Evolutionary conservation across 1,140 invertebrate genomes (phyloP).

Genomic region (Steinernema feltiae): DNA sequence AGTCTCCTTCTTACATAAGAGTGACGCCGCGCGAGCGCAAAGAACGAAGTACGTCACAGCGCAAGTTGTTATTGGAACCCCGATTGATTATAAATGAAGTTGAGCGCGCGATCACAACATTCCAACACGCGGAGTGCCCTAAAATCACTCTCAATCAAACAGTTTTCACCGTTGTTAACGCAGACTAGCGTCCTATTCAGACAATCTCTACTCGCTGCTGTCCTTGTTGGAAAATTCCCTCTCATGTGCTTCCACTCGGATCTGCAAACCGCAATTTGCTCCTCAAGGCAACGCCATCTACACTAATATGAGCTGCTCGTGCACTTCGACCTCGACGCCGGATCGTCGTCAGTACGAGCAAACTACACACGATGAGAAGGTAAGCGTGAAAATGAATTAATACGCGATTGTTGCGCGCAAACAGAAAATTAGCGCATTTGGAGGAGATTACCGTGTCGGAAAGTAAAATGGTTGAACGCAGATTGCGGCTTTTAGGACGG

Average conservation of each 20-base stretch:
- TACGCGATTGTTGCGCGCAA: too few relatives aligned
- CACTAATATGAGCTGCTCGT: neutral
- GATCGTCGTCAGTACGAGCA: neutral
- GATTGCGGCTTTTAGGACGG: neutral
- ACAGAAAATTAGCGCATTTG: too few relatives aligned
- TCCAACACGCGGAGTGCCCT: neutral
- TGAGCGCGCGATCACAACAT: neutral
- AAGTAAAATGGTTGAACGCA: too few relatives aligned
- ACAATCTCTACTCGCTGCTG: neutral
- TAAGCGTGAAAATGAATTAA: neutral
- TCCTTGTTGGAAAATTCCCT: neutral
- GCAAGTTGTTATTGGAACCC: neutral
- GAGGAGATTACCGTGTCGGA: neutral
- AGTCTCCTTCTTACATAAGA: too few relatives aligned
- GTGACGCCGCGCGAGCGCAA: neutral
- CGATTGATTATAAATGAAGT: neutral
- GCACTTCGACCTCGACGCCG: neutral
- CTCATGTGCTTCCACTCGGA: neutral
- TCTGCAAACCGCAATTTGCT: neutral
- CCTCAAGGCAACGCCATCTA: neutral
- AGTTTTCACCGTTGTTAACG: neutral
- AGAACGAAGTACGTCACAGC: slow-evolving; percentile 11
- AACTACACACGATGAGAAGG: neutral
- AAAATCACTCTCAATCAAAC: neutral
- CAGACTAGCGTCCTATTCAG: neutral